Base-by-base conservation (phyloP, 2,797 vertebrate species). In the Protosalanx chinensis region DNA sequence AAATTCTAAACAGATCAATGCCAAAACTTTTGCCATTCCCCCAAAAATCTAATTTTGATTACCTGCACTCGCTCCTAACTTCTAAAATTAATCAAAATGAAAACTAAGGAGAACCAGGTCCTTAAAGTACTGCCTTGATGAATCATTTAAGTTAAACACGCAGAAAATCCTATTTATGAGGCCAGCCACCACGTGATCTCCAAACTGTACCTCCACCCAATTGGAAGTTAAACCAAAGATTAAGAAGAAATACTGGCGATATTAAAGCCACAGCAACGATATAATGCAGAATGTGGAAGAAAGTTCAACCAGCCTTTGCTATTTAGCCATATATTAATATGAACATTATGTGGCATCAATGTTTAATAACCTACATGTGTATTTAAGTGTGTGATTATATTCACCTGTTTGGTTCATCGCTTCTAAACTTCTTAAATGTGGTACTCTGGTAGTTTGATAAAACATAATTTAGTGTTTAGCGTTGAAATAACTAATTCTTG, bases 161-260 rank as follows among this genome's bases (percentile, higher is more conserved):
- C 33, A 51, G 75, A 75, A 80, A 76, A 74, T 69, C 56, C 32
- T 65, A 51, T 41, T 51, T 20, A 62, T 15, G 74, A 62, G 70
- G 65, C 64, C 4, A 51, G 49, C 65, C 32, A 79, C 61, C 77
- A 56, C 65, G 49, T 65, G 60, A 35, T 68, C 20, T 67, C 32
- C 2, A 1, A 72, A 74, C 64, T 71, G 57, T 76, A 67, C 85
- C 86, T 85, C 88, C 86, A 71, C 80, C 86, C 82, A 74, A 80
- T 76, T 76, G 78, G 69, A 70, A 69, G 62, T 78, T 74, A 67
- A 81, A 72, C 76, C 74, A 74, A 75, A 69, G 71, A 76, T 77
- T 73, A 76, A 64, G n/a, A 13, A 70, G 35, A 71, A 23, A 20
- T 20, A 10, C 71, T 46, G 4, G 32, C 32, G 2, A 5, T 12